A percentile compares a stretch with the other conserved stretches of the same genome.
phyloP scores from a whole-genome alignment of 2,797 vertebrate genomes.

The Crocodylus rhombifer region DNA sequence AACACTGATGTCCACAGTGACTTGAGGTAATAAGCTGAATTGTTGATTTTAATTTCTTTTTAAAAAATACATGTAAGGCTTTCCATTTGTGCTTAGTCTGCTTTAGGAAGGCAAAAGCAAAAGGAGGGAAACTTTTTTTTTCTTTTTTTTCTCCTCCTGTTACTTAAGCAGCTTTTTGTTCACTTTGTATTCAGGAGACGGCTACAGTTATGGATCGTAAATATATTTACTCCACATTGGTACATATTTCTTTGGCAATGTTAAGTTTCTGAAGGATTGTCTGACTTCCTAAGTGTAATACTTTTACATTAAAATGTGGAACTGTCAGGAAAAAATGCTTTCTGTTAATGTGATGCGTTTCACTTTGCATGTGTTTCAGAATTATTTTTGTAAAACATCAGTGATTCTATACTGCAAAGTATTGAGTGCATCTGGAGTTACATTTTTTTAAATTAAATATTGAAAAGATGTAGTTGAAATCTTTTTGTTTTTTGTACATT shows the following conservation, averaged over 20 bases:
- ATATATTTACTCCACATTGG: conserved; percentile 22
- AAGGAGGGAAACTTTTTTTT: not conserved
- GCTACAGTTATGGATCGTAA: not conserved
- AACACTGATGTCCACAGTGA: conserved; percentile 6
- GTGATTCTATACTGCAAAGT: accelerated
- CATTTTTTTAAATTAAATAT: not conserved
- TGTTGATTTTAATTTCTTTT: too few species aligned
- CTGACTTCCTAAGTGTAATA: not conserved
- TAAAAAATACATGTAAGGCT: not conserved
- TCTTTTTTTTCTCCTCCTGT: not conserved
- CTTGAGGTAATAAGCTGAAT: not conserved
- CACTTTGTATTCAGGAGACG: not conserved
- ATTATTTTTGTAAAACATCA: not conserved
- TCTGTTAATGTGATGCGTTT: not conserved
- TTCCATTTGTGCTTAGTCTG: not conserved
- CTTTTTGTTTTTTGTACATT: not conserved
- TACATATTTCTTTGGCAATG: not conserved
- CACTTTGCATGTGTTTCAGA: not conserved
- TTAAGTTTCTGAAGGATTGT: not conserved
- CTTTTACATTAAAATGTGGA: accelerated
- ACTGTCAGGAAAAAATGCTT: not conserved
- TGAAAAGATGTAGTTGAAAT: not conserved
- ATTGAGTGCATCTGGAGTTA: not conserved
- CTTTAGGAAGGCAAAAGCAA: conserved; percentile 28
- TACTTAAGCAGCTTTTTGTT: conserved; percentile 24